A percentile compares a stretch with the other conserved stretches of the same genome.
Conservation (phyloP, 2,797 vertebrate species). For the Crossoptilon crossoptilon region DNA sequence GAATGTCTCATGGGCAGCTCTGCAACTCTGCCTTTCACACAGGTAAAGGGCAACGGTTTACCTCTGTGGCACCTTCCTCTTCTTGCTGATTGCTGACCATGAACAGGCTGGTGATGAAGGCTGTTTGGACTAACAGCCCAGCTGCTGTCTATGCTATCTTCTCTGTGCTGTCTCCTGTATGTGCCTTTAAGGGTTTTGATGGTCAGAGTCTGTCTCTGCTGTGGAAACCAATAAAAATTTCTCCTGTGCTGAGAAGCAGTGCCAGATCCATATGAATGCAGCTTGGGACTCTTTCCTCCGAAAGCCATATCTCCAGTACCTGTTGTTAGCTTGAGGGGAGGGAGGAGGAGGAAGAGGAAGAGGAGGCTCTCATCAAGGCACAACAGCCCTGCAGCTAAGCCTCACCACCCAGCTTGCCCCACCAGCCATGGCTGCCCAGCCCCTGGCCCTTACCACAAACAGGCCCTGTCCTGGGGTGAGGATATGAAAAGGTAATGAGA, state of each 20-base stretch:
- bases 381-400: background rate
- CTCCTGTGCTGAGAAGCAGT: background rate
- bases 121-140: background rate
- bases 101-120: background rate
- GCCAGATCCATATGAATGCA: background rate
- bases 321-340: background rate
- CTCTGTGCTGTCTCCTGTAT: background rate
- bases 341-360: background rate
- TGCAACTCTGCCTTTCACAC: background rate
- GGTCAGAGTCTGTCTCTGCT: background rate
- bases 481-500: background rate
- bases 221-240: accelerated
- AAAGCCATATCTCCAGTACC: background rate
- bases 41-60: background rate
- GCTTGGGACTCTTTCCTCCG: background rate
- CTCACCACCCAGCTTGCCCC: accelerated
- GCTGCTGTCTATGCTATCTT: background rate
- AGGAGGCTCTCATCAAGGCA: accelerated
- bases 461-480: background rate
- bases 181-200: background rate
- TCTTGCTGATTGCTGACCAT: background rate
- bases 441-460: background rate
- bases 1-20: background rate
- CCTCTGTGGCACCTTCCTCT: background rate
- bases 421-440: background rate